A percentile compares a stretch with the other conserved stretches of the same genome.
These are phyloP conservation scores for Amyelois transitella DNA, from an alignment of 1,140 invertebrate genomes.

Conservation along the genomic window DNA sequence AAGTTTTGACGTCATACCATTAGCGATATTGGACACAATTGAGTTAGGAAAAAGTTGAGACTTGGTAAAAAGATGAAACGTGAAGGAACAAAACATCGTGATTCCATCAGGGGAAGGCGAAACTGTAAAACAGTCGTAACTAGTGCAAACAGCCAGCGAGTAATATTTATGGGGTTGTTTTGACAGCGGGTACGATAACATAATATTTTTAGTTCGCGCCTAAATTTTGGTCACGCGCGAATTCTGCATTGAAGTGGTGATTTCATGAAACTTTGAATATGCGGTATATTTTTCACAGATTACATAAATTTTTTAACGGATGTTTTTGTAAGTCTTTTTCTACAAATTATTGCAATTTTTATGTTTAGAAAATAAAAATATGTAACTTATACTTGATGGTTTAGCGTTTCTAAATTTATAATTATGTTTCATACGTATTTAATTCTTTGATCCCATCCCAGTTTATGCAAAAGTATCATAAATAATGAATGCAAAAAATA, in stretches of 20 bases:
- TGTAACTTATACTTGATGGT: too few relatives aligned
- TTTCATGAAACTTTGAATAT: background rate
- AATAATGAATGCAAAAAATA: too few relatives aligned
- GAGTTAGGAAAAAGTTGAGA: background rate
- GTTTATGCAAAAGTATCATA: too few relatives aligned
- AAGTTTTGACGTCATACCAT: background rate
- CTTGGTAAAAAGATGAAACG: background rate
- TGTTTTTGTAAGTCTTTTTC: too few relatives aligned
- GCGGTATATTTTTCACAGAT: background rate
- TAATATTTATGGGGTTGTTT: slow-evolving; percentile 34
- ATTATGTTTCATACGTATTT: too few relatives aligned
- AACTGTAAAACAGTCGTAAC: slow-evolving; percentile 26
- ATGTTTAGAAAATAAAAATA: too few relatives aligned
- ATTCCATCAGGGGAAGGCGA: slow-evolving; percentile 16
- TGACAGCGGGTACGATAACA: slow-evolving; percentile 12
- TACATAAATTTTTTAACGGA: background rate
- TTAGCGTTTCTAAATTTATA: too few relatives aligned
- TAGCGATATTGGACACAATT: background rate
- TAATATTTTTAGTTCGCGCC: slow-evolving; percentile 25
- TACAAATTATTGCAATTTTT: too few relatives aligned
- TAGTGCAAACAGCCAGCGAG: slow-evolving; percentile 21
- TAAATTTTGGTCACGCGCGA: slow-evolving; percentile 26
- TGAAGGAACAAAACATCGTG: slow-evolving; percentile 4
- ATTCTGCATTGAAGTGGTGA: background rate
- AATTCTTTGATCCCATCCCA: too few relatives aligned